Evolutionary conservation across 1,140 invertebrate species (phyloP).

Genomic region (Ectropis grisescens): DNA sequence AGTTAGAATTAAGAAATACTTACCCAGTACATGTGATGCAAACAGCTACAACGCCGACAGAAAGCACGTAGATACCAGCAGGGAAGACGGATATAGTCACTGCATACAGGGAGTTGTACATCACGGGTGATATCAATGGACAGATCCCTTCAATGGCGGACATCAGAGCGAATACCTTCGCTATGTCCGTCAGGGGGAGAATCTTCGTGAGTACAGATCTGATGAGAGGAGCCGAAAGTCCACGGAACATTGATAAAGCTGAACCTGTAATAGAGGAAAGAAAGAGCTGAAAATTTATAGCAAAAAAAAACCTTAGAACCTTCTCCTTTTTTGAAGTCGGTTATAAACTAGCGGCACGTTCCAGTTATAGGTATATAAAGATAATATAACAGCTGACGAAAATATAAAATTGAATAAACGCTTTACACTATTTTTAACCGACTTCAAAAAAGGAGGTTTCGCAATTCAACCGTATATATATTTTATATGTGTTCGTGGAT

Average conservation of each 20-base stretch:
- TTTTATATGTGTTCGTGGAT: too few relatives aligned
- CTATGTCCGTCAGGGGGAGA: conserved; percentile 75
- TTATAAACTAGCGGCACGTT: too few relatives aligned
- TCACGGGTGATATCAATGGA: conserved; percentile 71
- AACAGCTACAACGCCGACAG: conserved; percentile 48
- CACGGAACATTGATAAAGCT: conserved; percentile 67
- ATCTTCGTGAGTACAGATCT: conserved; percentile 77
- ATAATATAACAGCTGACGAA: too few relatives aligned
- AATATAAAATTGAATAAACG: too few relatives aligned
- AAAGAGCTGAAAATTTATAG: too few relatives aligned
- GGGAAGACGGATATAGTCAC: conserved; percentile 66
- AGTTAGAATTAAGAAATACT: too few relatives aligned
- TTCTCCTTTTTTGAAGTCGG: too few relatives aligned
- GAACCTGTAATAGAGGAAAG: conserved; percentile 47
- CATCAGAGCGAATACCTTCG: conserved; percentile 76
- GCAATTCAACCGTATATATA: too few relatives aligned
- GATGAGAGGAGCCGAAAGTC: conserved; percentile 72
- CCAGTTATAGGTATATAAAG: too few relatives aligned
- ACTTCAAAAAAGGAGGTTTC: too few relatives aligned
- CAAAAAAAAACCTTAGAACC: too few relatives aligned
- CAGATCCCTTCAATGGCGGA: conserved; percentile 74
- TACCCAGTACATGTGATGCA: conserved; percentile 64
- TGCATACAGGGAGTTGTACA: conserved; percentile 76
- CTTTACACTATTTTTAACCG: too few relatives aligned
- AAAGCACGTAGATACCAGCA: conserved; percentile 71